Percentiles rank a stretch among this genome's conserved stretches.
Conservation (phyloP, 2,797 vertebrate species). For the Gallirallus australis region DNA sequence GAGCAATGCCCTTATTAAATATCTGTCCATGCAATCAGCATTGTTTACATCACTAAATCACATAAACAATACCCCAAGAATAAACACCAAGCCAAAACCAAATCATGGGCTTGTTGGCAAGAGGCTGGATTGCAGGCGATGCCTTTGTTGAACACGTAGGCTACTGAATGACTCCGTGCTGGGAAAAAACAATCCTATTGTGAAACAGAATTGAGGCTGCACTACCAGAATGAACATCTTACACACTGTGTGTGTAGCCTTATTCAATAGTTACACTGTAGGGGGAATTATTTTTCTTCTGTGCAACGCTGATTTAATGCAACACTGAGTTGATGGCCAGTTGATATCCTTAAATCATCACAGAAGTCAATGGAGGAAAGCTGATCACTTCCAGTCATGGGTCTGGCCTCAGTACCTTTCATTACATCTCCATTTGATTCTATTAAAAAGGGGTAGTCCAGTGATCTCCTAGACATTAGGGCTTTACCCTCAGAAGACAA, state of each 20-base stretch:
- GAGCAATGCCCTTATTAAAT: not conserved
- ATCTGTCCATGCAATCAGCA: not conserved
- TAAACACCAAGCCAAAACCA: not conserved
- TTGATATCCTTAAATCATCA: not conserved
- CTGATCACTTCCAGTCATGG: not conserved
- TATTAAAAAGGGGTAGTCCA: not conserved
- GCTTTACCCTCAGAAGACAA: not conserved
- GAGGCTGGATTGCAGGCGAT: not conserved
- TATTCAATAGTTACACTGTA: not conserved
- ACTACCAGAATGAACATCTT: not conserved
- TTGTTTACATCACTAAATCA: constrained; percentile 42
- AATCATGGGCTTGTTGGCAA: not conserved
- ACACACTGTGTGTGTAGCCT: rapidly evolving
- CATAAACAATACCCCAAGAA: not conserved
- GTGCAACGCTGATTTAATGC: not conserved
- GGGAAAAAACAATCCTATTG: not conserved
- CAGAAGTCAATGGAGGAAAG: not conserved
- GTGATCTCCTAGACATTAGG: not conserved
- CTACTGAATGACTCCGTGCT: not conserved
- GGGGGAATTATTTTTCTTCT: not conserved
- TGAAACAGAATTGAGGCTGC: not conserved
- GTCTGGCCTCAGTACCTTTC: not conserved
- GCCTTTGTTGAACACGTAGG: not conserved
- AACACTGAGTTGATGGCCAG: rapidly evolving
- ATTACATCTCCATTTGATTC: not conserved